Base-by-base conservation (phyloP, 1,140 invertebrate species). In the Gerris buenoi region DNA sequence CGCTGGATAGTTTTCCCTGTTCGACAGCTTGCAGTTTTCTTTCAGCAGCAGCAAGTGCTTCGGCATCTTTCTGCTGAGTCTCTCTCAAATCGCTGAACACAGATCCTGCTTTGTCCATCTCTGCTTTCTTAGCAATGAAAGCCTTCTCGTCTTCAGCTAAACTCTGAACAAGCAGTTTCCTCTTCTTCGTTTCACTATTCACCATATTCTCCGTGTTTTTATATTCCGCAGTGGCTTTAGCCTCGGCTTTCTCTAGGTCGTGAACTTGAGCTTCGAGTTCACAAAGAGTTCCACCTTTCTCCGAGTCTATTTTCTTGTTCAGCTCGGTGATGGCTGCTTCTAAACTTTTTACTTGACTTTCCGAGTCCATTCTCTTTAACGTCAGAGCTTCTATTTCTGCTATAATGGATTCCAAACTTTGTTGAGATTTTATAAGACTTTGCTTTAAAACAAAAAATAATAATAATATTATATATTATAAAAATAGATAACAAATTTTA, bases 11-110 rank as follows among this genome's bases (percentile, higher is more conserved):
- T 61, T 90, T 78, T 25, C 94, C 94, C 25, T 88, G 81, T 75
- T 84, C 90, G 5, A 95, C 85, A 65, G 91, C 91, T 73, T 96
- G 86, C 70, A 88, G 90, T 64, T 84, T 83, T 63, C 86, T 85
- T 77, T 95, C 87, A 0, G 92, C 91, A 56, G 82, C 81, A 14
- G 81, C 77, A 69, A 92, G 81, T 1, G 84, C 85, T 66, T 86
- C 84, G 23, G 80, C 79, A 74, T 93, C 88, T 1, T 77, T 75
- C 60, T 84, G 77, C 72, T 89, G 87, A 10, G 84, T 82, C 29
- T 86, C 76, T 72, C 87, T 84, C 1, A 96, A 79, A 23, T 80
- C 79, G 58, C 88, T 84, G 74, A 93, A 90, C 26, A 85, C 80
- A 23, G 81, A 82, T 25, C 85, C 80, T 15, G 86, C 80, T 76